A percentile compares a stretch with the other conserved stretches of the same genome.
phyloP scores from a whole-genome alignment of 2,113 vertebrate genomes.

The Butastur rufipennis region DNA sequence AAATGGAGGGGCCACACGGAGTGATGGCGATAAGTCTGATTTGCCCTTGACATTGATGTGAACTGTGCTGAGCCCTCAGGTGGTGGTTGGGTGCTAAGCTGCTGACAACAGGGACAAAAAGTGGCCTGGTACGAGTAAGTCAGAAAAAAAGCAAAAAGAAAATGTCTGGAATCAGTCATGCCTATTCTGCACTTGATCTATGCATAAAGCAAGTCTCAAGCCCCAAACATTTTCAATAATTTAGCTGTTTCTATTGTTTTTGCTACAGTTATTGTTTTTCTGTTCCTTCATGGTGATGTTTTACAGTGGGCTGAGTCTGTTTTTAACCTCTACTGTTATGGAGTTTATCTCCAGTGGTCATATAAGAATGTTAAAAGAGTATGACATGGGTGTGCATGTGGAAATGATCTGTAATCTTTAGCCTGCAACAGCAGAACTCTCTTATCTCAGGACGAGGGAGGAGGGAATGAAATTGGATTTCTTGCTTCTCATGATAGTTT shows the following conservation, averaged over 20 bases:
- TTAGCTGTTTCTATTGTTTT: background rate
- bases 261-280: background rate
- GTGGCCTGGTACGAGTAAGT: background rate
- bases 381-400: background rate
- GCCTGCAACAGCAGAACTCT: conserved; percentile 20
- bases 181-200: background rate
- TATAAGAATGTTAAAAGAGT: conserved; percentile 13
- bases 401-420: conserved; percentile 49
- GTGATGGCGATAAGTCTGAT: background rate
- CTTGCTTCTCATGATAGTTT: background rate
- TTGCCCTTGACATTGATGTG: background rate
- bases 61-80: background rate
- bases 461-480: conserved; percentile 49
- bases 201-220: background rate
- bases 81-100: background rate
- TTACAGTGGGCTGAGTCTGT: background rate
- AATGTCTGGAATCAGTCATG: background rate
- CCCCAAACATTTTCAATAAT: background rate
- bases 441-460: background rate
- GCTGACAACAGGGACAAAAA: background rate
- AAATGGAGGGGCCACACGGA: background rate
- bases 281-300: background rate
- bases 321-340: background rate
- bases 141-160: background rate
- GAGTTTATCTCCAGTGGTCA: conserved; percentile 16